Percentiles rank a stretch among this genome's conserved stretches.
These are phyloP conservation scores for Lycocorax pyrrhopterus DNA, from an alignment of 2,113 vertebrate species.

Conservation along the genomic window DNA sequence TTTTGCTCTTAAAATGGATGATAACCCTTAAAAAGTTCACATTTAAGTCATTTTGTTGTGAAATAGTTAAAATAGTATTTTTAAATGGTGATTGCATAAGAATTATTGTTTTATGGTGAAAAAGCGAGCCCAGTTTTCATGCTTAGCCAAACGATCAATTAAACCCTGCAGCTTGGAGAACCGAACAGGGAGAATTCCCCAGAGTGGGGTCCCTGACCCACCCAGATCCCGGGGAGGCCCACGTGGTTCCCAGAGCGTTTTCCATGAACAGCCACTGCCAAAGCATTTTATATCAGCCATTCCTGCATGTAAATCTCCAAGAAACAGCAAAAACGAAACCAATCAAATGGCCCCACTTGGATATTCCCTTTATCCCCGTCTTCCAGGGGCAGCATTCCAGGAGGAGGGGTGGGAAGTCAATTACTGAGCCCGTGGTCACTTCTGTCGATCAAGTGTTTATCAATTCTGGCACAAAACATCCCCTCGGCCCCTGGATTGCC, in stretches of 20 bases:
- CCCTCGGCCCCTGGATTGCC: neutral
- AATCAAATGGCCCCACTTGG: rapidly evolving
- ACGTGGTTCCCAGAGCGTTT: rapidly evolving
- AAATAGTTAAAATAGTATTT: neutral
- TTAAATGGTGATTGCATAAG: neutral
- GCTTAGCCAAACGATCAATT: neutral
- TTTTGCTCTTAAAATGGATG: neutral
- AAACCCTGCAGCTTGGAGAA: neutral
- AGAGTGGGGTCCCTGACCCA: neutral
- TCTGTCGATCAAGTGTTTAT: neutral
- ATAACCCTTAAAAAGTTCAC: neutral
- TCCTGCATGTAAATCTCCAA: neutral
- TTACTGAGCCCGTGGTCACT: rapidly evolving
- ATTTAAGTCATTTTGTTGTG: neutral
- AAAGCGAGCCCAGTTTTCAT: neutral
- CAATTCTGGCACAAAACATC: neutral
- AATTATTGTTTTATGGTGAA: neutral
- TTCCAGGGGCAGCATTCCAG: neutral
- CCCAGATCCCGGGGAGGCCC: rapidly evolving
- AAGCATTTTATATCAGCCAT: rapidly evolving
- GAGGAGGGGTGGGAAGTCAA: neutral
- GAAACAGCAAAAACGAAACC: rapidly evolving
- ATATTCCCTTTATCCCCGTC: rapidly evolving
- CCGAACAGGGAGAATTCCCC: rapidly evolving
- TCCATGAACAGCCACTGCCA: rapidly evolving